Conservation (phyloP, 2,113 vertebrate genomes). For the Corythornis cristatus region DNA sequence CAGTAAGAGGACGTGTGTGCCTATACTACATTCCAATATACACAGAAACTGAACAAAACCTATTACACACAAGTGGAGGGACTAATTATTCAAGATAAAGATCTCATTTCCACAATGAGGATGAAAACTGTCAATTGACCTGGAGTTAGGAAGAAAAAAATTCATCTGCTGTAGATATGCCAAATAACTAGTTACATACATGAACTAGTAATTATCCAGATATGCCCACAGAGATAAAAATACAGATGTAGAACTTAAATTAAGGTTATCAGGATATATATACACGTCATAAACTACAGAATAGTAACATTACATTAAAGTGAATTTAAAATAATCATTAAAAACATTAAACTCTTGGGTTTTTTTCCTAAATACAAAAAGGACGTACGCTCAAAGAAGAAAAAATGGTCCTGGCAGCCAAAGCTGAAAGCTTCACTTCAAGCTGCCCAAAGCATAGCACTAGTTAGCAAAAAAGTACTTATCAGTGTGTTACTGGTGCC, state of each 20-base stretch:
- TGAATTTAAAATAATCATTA: neutral
- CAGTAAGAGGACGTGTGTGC: neutral
- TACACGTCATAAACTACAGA: neutral
- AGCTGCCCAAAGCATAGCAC: neutral
- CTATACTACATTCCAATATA: neutral
- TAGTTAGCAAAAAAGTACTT: neutral
- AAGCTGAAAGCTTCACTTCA: neutral
- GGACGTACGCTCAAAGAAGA: neutral
- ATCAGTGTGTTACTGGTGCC: neutral
- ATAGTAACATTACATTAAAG: neutral
- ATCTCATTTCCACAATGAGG: neutral
- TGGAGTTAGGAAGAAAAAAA: neutral
- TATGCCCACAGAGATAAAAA: neutral
- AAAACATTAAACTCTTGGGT: neutral
- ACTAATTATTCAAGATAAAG: neutral
- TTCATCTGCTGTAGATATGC: neutral
- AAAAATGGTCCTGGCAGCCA: neutral
- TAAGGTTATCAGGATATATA: neutral
- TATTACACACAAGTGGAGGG: neutral
- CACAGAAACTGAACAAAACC: neutral
- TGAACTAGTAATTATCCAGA: neutral
- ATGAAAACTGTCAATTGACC: neutral
- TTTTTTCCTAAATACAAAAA: neutral
- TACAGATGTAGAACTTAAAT: neutral
- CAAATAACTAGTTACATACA: neutral